phyloP scores from a whole-genome alignment of 1,140 invertebrate species.

The Rhopalosiphum padi region DNA sequence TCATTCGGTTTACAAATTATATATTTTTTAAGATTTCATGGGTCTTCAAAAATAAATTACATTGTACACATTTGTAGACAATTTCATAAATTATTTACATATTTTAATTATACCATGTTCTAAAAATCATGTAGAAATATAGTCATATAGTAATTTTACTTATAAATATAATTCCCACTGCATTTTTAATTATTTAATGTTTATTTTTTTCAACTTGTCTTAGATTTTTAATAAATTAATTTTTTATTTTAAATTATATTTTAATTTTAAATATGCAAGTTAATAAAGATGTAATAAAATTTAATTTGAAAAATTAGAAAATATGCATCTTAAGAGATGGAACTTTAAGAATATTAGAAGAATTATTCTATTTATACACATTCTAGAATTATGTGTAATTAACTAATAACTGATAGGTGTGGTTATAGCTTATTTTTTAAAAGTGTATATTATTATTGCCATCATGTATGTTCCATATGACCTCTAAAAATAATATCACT shows the following conservation, averaged over 20 bases:
- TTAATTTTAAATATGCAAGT: not conserved
- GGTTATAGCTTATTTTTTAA: not conserved
- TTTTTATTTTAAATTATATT: not conserved
- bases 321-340: not conserved
- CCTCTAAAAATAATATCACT: constrained; percentile 34
- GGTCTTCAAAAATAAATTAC: not conserved
- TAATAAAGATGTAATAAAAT: not conserved
- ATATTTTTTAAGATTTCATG: not conserved
- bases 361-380: not conserved
- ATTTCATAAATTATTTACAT: not conserved
- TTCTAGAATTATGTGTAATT: not conserved
- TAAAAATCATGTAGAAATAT: not conserved
- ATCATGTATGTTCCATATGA: not conserved
- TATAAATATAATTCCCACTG: no score
- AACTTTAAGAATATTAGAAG: not conserved
- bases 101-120: not conserved
- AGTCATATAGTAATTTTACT: not conserved
- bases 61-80: not conserved
- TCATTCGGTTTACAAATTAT: not conserved
- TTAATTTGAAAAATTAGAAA: not conserved
- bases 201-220: not conserved
- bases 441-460: constrained; percentile 13
- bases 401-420: not conserved
- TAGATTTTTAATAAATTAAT: not conserved
- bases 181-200: not conserved